Base-by-base conservation (phyloP, 1,140 invertebrate genomes). In the Caerostris darwini region DNA sequence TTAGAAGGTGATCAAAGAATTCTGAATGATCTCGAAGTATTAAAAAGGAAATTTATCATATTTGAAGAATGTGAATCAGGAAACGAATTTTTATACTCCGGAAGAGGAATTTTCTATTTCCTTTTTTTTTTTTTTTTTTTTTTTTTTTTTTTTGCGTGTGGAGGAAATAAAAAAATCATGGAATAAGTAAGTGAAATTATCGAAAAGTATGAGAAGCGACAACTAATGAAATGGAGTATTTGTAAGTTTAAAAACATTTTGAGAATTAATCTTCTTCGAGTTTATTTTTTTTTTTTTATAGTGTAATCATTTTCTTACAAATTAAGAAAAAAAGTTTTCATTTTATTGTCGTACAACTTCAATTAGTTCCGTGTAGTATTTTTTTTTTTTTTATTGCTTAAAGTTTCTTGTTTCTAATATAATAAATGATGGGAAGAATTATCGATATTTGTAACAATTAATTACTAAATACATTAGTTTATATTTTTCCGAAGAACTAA, bases 31-130 rank as follows among this genome's bases (percentile, higher is more conserved):
- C 34, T 2, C 8, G 69, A 50, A 77, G 71, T 77, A 77, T 77
- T 77, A 77, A 77, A 77, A 77, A 77, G 71, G 71, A 77, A 77
- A 77, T 77, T 77, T 77, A 77, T 77, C 71, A 77, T 77, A 77
- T 77, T 77, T 77, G 71, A 77, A 77, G 71, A 77, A 77, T 77
- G 71, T 77, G 71, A 77, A 77, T 77, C 34, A 77, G 71, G 14
- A 77, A 34, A 77, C 19, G 10, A 50, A 77, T 77, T 77, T 77
- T 77, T 77, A 77, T 77, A 50, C 53, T 50, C 7, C 34, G 8
- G 34, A 53, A 77, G 34, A 53, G 34, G 34, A 77, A 77, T 77
- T 77, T 77, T 53, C 71, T 77, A 50, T 50, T 77, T 50, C 7
- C 34, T 53, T 77, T 77, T 61, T 64, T 64, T 77, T 77, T 50